Base-by-base conservation (phyloP, 2,888 invertebrate species). In the Lissonota sp. region DNA sequence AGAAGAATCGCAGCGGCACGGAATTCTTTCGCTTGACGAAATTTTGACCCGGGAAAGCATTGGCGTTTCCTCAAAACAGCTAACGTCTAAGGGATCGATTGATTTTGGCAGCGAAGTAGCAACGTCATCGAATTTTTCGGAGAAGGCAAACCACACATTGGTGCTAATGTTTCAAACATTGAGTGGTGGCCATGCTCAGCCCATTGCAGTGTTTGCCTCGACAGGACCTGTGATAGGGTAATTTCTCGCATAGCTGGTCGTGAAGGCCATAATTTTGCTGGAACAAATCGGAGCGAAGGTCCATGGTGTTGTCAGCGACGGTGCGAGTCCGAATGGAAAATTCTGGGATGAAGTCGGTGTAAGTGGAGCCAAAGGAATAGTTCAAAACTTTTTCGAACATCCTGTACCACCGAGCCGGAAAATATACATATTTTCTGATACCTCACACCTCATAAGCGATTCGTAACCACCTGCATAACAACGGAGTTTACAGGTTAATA, bases 131-230 rank as follows among this genome's bases (percentile, higher is more conserved):
- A 69, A 72, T 76, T 58, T 83, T 39, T 53, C 64, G 10, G 62
- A 77, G n/a, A 79, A 80, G 7, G 81, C 79, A 1, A 70, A 83
- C 55, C 78, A 83, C 60, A 80, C 72, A 2, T 62, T 84, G 26
- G 83, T 85, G 6, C 53, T 86, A 46, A 79, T 84, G 81, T 85
- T 83, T 70, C 85, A 84, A 70, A 79, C 84, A 6, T 49, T 85
- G 10, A 53, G 57, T 14, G 80, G 79, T 44, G 51, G 67, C 14
- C 78, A 73, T 49, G 75, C 81, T 6, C 85, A 85, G 70, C 83
- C 84, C 2, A 77, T 85, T 37, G 77, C 64, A 49, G 83, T 84
- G n/a, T 83, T 86, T 63, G 73, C 82, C 5, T 83, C 79, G n/a
- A 53, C 62, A 53, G 78, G 82, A 3, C 71, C 82, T 8, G 70